Conservation (phyloP, 30 jellyfish, hydroid and myxozoan genomes). For the Rhopilema esculentum region DNA sequence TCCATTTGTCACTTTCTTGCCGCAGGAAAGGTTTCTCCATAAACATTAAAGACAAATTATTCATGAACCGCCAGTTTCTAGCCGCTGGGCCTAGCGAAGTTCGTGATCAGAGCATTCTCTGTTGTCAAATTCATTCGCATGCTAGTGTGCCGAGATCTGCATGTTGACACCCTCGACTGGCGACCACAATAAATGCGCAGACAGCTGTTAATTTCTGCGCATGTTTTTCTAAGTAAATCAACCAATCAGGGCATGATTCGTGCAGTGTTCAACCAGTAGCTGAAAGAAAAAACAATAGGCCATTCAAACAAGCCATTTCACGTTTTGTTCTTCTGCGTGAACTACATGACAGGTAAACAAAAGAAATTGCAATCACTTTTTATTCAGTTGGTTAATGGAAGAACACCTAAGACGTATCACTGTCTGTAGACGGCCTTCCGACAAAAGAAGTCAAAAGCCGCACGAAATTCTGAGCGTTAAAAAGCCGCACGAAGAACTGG, state of each 20-base stretch:
- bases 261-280: constrained; percentile 79
- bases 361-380: background rate
- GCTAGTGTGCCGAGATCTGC: constrained; percentile 48
- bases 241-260: constrained; percentile 81
- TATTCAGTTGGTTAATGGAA: background rate
- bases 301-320: constrained; percentile 65
- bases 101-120: constrained; percentile 34
- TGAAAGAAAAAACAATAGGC: constrained; percentile 76
- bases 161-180: constrained; percentile 93
- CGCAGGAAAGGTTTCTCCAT: constrained; percentile 74
- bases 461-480: background rate
- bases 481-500: constrained; percentile 17
- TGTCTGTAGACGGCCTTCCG: constrained; percentile 1
- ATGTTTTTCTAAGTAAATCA: constrained; percentile 81
- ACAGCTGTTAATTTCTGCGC: constrained; percentile 99
- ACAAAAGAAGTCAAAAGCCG: constrained; percentile 30
- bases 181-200: constrained; percentile 95
- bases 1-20: constrained; percentile 72
- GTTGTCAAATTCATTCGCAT: constrained; percentile 23
- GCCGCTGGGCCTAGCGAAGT: constrained; percentile 31
- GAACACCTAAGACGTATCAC: background rate
- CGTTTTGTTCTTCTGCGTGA: constrained; percentile 53
- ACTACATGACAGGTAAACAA: constrained; percentile 71
- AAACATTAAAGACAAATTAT: constrained; percentile 26
- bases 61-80: constrained; percentile 23